A percentile compares a stretch with the other conserved stretches of the same genome.
Evolutionary conservation across 2,797 vertebrate genomes (phyloP).

Genomic region (Dendrocincla fuliginosa): DNA sequence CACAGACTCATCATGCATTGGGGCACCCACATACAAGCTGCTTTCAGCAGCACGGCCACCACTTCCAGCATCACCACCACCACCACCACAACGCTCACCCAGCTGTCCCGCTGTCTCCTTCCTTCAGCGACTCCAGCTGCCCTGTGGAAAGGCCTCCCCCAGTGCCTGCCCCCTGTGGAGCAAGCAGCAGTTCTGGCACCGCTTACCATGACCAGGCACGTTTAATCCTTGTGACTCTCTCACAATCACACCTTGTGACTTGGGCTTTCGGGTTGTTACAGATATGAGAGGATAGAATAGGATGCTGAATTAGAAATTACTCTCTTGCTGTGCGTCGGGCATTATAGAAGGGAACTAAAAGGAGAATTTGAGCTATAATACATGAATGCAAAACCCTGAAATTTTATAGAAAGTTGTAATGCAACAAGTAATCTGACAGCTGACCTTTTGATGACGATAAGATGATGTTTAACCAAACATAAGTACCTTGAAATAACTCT

Average conservation of each 20-base stretch:
- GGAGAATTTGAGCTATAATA: neutral
- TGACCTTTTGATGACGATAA: neutral
- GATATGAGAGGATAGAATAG: neutral
- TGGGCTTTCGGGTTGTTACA: neutral
- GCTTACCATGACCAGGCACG: conserved; percentile 94
- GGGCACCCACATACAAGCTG: conserved; percentile 91
- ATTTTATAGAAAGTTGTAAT: neutral
- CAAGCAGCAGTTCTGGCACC: conserved; percentile 78
- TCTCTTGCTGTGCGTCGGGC: neutral
- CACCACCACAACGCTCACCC: conserved; percentile 89
- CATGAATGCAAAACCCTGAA: neutral
- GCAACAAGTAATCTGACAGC: neutral
- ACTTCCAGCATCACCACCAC: conserved; percentile 87
- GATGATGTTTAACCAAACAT: neutral
- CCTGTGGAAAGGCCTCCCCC: conserved; percentile 90
- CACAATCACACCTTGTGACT: neutral
- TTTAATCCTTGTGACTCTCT: neutral
- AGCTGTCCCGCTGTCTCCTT: conserved; percentile 82
- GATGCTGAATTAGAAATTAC: neutral
- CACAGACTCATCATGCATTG: conserved; percentile 86
- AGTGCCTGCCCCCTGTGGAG: conserved; percentile 86
- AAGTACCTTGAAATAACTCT: neutral
- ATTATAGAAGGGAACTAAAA: neutral
- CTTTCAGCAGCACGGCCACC: conserved; percentile 87
- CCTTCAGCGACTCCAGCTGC: conserved; percentile 89